These are phyloP conservation scores for Phymastichus coffea DNA, from an alignment of 1,140 invertebrate species.

Conservation along the genomic window DNA sequence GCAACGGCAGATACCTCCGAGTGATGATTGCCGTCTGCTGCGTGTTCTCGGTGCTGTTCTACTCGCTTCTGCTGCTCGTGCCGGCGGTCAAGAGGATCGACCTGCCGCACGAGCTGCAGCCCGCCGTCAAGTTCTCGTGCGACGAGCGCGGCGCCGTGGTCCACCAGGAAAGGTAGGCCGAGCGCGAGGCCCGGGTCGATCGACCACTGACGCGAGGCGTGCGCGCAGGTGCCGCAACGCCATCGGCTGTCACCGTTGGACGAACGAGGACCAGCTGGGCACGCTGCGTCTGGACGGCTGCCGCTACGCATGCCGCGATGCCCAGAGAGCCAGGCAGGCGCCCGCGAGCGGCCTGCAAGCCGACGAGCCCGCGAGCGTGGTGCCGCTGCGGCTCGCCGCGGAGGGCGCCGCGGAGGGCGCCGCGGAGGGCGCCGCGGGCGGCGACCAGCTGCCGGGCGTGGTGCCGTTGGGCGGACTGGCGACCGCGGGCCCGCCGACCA, in stretches of 20 bases:
- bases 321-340: too few relatives aligned
- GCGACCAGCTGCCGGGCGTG: background rate
- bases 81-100: conserved; percentile 62
- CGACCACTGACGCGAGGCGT: too few relatives aligned
- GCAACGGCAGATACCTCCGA: conserved; percentile 61
- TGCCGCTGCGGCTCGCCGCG: too few relatives aligned
- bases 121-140: conserved; percentile 68
- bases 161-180: conserved; percentile 63
- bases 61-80: conserved; percentile 65
- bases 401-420: too few relatives aligned
- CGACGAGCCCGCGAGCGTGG: conserved; percentile 5
- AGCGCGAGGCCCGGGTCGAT: too few relatives aligned
- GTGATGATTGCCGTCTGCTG: conserved; percentile 69
- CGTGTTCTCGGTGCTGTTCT: conserved; percentile 67
- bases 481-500: too few relatives aligned
- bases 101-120: conserved; percentile 55
- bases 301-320: conserved; percentile 61
- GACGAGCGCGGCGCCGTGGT: conserved; percentile 65
- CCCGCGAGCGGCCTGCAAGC: too few relatives aligned
- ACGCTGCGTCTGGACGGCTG: conserved; percentile 59
- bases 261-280: conserved; percentile 58
- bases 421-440: background rate
- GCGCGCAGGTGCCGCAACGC: conserved; percentile 61
- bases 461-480: background rate
- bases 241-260: conserved; percentile 65